These are phyloP conservation scores for Octonoba sinensis DNA, from an alignment of 2,888 invertebrate species.

Conservation along the genomic window DNA sequence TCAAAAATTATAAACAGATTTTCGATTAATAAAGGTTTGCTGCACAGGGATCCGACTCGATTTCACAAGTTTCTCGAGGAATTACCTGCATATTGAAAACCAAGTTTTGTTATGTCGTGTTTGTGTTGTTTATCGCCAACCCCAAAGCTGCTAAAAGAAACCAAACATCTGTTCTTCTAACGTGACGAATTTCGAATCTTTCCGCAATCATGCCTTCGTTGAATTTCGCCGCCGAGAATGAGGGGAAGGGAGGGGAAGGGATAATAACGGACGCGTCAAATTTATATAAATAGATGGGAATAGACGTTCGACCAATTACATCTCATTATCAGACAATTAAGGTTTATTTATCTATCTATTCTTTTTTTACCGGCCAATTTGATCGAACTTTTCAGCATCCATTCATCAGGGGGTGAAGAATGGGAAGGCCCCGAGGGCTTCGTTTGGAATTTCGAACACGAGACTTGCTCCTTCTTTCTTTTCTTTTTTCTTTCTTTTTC, in stretches of 20 bases:
- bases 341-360: slow-evolving; percentile 1
- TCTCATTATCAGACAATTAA: slow-evolving; percentile 55
- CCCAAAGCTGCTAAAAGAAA: too few relatives aligned
- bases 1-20: too few relatives aligned
- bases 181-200: slow-evolving; percentile 30
- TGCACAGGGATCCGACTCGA: too few relatives aligned
- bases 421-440: background rate
- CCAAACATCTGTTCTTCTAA: background rate
- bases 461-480: too few relatives aligned
- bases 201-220: slow-evolving; percentile 7
- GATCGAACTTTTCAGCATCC: background rate
- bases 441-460: too few relatives aligned
- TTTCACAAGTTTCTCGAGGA: too few relatives aligned
- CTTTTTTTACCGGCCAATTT: too few relatives aligned
- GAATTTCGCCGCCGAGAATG: slow-evolving; percentile 6
- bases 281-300: slow-evolving; percentile 60
- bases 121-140: too few relatives aligned
- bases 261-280: slow-evolving; percentile 37
- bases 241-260: background rate
- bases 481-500: too few relatives aligned
- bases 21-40: too few relatives aligned
- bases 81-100: too few relatives aligned
- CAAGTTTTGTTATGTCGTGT: too few relatives aligned
- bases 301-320: slow-evolving; percentile 47
- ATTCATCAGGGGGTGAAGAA: slow-evolving; percentile 3